phyloP scores from a whole-genome alignment of 2,888 invertebrate genomes.

The Zhengitettix transpicula region DNA sequence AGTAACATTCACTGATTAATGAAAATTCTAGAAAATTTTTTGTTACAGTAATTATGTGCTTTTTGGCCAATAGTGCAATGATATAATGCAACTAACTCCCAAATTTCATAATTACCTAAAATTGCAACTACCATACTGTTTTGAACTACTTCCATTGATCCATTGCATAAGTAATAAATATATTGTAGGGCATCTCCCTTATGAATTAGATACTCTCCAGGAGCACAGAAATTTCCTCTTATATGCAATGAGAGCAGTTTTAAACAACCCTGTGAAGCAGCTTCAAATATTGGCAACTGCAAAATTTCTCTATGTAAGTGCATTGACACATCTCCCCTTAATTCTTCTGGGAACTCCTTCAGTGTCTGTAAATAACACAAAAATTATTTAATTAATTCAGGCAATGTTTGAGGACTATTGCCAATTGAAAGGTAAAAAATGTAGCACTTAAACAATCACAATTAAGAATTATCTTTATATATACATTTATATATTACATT shows the following conservation, averaged over 20 bases:
- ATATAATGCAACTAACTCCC: neutral
- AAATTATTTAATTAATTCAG: too few relatives aligned
- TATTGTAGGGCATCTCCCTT: constrained; percentile 87
- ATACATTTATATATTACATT: too few relatives aligned
- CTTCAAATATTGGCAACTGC: constrained; percentile 84
- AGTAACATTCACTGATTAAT: neutral
- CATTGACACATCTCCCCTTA: constrained; percentile 88
- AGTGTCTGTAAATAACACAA: constrained; percentile 58
- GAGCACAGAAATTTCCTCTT: constrained; percentile 87
- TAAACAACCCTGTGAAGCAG: constrained; percentile 85
- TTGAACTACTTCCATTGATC: constrained; percentile 94
- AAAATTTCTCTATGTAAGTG: constrained; percentile 89
- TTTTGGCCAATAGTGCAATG: neutral
- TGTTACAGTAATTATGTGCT: too few relatives aligned
- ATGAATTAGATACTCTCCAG: constrained; percentile 87
- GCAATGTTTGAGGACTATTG: too few relatives aligned
- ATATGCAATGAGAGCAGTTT: constrained; percentile 85
- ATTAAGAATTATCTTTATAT: too few relatives aligned
- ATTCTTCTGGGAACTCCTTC: constrained; percentile 90
- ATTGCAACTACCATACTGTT: constrained; percentile 95
- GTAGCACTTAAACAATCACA: too few relatives aligned
- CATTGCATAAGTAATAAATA: constrained; percentile 90
- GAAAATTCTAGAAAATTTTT: neutral
- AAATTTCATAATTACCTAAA: constrained; percentile 48
- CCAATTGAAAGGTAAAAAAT: too few relatives aligned